phyloP scores from a whole-genome alignment of 1,140 invertebrate genomes.

The Plutomurus gul region DNA sequence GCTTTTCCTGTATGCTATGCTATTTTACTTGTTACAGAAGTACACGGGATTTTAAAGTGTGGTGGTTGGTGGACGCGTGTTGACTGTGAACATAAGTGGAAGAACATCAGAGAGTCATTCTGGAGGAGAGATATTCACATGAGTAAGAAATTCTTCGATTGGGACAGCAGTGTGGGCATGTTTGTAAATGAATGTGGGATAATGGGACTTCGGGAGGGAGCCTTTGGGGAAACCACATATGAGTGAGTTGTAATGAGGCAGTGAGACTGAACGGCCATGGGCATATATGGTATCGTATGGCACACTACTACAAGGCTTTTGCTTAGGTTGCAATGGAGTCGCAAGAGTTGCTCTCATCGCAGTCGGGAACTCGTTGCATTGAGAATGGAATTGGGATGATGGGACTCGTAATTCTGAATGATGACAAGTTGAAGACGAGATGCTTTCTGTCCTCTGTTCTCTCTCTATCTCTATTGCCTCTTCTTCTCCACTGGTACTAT shows the following conservation, averaged over 20 bases:
- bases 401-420: slow-evolving; percentile 35
- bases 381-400: slow-evolving; percentile 30
- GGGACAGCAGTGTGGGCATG: background rate
- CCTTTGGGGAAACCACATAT: slow-evolving; percentile 24
- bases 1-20: too few relatives aligned
- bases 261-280: background rate
- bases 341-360: background rate
- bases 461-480: background rate
- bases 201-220: slow-evolving; percentile 1
- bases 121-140: background rate
- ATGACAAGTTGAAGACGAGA: slow-evolving; percentile 32
- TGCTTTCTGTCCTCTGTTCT: slow-evolving; percentile 15
- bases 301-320: too few relatives aligned
- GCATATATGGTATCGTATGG: background rate
- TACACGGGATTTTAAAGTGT: too few relatives aligned
- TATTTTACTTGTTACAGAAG: too few relatives aligned
- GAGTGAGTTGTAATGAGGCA: slow-evolving; percentile 34
- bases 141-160: slow-evolving; percentile 18
- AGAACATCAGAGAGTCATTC: background rate
- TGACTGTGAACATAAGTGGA: too few relatives aligned
- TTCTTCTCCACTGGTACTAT: background rate
- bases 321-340: background rate
- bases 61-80: too few relatives aligned
- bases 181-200: slow-evolving; percentile 29
- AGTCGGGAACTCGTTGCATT: slow-evolving; percentile 19